phyloP scores from a whole-genome alignment of 1,140 invertebrate species.

The Venustaconcha ellipsiformis region DNA sequence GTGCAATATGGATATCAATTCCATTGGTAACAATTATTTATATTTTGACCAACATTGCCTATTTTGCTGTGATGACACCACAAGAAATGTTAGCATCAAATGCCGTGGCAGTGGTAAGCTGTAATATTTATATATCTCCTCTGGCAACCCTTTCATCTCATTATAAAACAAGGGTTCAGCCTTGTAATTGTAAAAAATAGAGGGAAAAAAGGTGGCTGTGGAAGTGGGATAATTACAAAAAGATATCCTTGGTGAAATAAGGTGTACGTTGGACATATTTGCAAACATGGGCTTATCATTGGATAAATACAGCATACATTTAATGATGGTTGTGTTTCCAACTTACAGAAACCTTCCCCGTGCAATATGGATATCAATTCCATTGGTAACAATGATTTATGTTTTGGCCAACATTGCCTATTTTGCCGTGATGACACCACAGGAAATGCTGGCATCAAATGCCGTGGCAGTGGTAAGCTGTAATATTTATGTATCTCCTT shows the following conservation, averaged over 20 bases:
- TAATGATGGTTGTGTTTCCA: no score
- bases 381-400: slow-evolving; percentile 70
- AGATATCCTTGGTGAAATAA: no score
- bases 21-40: slow-evolving; percentile 71
- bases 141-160: no score
- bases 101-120: slow-evolving; percentile 71
- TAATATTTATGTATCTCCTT: no score
- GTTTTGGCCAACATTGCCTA: slow-evolving; percentile 71
- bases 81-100: slow-evolving; percentile 69
- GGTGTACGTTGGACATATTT: no score
- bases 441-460: slow-evolving; percentile 69
- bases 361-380: slow-evolving; percentile 70
- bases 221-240: no score
- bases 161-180: no score
- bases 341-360: slow-evolving; percentile 70
- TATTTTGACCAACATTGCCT: slow-evolving; percentile 71
- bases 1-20: slow-evolving; percentile 70
- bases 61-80: slow-evolving; percentile 70
- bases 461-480: slow-evolving; percentile 71
- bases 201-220: no score
- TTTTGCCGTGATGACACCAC: slow-evolving; percentile 69
- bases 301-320: not conserved
- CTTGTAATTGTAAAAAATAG: no score
- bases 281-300: no score
- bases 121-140: no score